Conservation (phyloP, 1,140 invertebrate species). For the Grapholita molesta region DNA sequence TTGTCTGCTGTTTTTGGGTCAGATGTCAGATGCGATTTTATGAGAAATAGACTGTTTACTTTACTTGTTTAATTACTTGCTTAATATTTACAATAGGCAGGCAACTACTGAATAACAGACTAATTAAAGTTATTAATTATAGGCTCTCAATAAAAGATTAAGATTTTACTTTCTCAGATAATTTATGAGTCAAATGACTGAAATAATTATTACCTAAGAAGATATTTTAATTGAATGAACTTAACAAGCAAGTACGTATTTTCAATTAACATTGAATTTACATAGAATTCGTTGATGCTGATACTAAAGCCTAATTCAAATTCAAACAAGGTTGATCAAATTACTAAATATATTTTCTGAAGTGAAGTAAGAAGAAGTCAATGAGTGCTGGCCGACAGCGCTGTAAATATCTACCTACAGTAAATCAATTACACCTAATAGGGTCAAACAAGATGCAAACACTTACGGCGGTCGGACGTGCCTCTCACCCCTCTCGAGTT, state of each 20-base stretch:
- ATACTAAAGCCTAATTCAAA: neutral
- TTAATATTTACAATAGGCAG: neutral
- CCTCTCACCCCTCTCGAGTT: neutral
- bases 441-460: constrained; percentile 16
- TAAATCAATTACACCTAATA: constrained; percentile 3
- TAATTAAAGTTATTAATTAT: too few relatives aligned
- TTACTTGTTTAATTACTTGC: too few relatives aligned
- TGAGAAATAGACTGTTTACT: too few relatives aligned
- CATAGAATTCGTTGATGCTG: neutral
- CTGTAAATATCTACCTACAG: neutral
- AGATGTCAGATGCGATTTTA: constrained; percentile 46
- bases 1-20: constrained; percentile 48
- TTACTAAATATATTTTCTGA: neutral
- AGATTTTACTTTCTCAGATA: too few relatives aligned
- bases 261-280: neutral
- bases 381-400: neutral
- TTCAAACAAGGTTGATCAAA: neutral
- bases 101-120: too few relatives aligned
- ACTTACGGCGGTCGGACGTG: neutral
- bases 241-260: neutral
- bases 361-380: neutral
- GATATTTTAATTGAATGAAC: neutral
- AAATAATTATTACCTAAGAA: neutral
- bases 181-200: neutral
- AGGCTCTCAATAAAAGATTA: too few relatives aligned